Percentiles rank a stretch among this genome's conserved stretches.
Conservation (phyloP, 2,888 invertebrate genomes). For the Drosophila mimetica region DNA sequence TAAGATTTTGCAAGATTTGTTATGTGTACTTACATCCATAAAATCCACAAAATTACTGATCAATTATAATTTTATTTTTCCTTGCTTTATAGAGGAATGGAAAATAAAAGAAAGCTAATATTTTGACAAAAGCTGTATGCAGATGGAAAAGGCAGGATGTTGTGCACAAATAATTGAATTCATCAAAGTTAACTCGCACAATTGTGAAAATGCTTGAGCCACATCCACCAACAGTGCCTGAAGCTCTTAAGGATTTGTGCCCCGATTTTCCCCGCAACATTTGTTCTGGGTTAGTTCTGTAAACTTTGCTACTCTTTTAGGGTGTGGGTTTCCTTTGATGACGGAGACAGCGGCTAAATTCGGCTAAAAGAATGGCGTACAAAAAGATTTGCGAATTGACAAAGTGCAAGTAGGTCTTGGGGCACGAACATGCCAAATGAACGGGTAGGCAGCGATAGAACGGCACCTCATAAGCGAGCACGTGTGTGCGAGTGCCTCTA, state of each 20-base stretch:
- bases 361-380: conserved; percentile 55
- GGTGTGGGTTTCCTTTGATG: conserved; percentile 61
- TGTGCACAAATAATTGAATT: conserved; percentile 75
- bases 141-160: conserved; percentile 43
- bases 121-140: conserved; percentile 21
- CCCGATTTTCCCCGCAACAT: conserved; percentile 42
- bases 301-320: conserved; percentile 54
- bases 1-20: too few relatives aligned
- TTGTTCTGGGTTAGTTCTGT: conserved; percentile 63
- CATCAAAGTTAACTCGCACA: conserved; percentile 80
- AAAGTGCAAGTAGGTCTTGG: conserved; percentile 70
- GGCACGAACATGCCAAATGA: conserved; percentile 49
- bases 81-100: background rate
- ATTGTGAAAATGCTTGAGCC: conserved; percentile 62
- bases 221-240: conserved; percentile 17
- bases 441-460: conserved; percentile 19
- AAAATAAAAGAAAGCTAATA: background rate
- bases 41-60: too few relatives aligned
- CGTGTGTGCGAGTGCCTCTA: conserved; percentile 40
- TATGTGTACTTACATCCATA: too few relatives aligned
- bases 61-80: background rate
- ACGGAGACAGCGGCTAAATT: conserved; percentile 43
- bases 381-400: conserved; percentile 80
- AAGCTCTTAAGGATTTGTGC: conserved; percentile 31
- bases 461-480: conserved; percentile 27